A percentile compares a stretch with the other conserved stretches of the same genome.
Conservation (phyloP, 1,140 invertebrate species). For the Drosophila erecta region DNA sequence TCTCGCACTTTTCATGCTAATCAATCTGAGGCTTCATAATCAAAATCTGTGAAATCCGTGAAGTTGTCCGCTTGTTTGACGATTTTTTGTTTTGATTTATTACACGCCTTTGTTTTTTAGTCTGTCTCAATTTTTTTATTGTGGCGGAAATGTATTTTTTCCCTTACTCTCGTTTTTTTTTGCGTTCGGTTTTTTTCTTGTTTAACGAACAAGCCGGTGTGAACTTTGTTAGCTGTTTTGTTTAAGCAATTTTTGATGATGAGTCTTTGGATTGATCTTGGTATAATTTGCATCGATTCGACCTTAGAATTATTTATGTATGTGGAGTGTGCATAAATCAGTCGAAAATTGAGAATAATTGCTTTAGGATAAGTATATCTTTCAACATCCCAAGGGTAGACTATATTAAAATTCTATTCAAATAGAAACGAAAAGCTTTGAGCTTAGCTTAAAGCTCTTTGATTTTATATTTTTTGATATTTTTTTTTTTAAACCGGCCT, state of each 20-base stretch:
- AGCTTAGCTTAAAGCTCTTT: constrained; percentile 17
- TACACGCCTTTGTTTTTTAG: constrained; percentile 29
- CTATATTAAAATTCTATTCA: neutral
- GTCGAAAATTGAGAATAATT: constrained; percentile 46
- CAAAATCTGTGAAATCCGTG: constrained; percentile 54
- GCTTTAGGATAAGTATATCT: neutral
- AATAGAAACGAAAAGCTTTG: constrained; percentile 1
- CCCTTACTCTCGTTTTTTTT: constrained; percentile 37
- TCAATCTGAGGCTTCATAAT: constrained; percentile 46
- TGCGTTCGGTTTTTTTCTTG: neutral
- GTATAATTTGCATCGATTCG: constrained; percentile 37
- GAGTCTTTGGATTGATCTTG: constrained; percentile 10
- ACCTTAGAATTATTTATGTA: constrained; percentile 36
- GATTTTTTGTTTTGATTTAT: constrained; percentile 43
- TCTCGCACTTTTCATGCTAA: constrained; percentile 57
- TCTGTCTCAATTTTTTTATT: constrained; percentile 44
- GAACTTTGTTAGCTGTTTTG: constrained; percentile 6
- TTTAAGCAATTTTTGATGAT: neutral
- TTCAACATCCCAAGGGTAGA: constrained; percentile 12
- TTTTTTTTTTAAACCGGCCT: neutral
- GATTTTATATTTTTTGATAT: too few relatives aligned
- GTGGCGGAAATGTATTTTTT: constrained; percentile 56
- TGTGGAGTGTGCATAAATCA: constrained; percentile 28
- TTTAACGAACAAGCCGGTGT: constrained; percentile 5
- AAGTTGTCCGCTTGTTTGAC: constrained; percentile 25